These are phyloP conservation scores for Calycopis cecrops DNA, from an alignment of 1,140 invertebrate species.

Conservation along the genomic window DNA sequence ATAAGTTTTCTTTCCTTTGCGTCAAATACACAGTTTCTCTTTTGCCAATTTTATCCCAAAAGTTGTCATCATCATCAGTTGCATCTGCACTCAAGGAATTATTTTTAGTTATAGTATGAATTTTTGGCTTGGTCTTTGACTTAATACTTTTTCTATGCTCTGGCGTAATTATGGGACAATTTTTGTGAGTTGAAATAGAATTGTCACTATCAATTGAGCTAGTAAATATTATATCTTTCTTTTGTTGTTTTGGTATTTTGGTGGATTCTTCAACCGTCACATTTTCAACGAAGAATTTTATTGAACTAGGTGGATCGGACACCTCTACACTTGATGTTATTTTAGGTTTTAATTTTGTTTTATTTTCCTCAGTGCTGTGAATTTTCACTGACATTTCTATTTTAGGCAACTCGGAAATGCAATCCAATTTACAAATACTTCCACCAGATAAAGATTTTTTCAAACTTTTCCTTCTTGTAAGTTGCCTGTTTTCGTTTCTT, in stretches of 20 bases:
- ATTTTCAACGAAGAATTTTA: slow-evolving; percentile 75
- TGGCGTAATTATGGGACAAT: slow-evolving; percentile 4
- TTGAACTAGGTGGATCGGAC: slow-evolving; percentile 51
- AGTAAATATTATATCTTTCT: slow-evolving; percentile 56
- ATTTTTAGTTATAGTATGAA: background rate
- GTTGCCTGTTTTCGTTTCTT: slow-evolving; percentile 35
- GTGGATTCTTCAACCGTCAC: slow-evolving; percentile 75
- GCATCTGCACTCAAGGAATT: slow-evolving; percentile 26
- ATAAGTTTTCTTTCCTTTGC: slow-evolving; percentile 62
- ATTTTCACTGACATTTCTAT: slow-evolving; percentile 18
- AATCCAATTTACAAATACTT: slow-evolving; percentile 59
- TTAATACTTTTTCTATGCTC: slow-evolving; percentile 25
- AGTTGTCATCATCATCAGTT: slow-evolving; percentile 64
- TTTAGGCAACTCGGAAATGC: slow-evolving; percentile 64
- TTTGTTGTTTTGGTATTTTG: slow-evolving; percentile 40
- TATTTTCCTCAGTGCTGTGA: slow-evolving; percentile 35
- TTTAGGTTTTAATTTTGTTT: slow-evolving; percentile 67
- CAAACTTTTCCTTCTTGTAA: slow-evolving; percentile 55
- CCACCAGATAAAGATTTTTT: slow-evolving; percentile 66
- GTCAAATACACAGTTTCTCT: slow-evolving; percentile 74
- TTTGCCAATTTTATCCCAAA: slow-evolving; percentile 75
- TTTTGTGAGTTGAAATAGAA: slow-evolving; percentile 3
- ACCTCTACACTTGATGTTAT: slow-evolving; percentile 73
- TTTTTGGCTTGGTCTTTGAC: slow-evolving; percentile 19
- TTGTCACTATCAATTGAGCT: slow-evolving; percentile 33